Evolutionary conservation across 2,888 invertebrate species (phyloP).

Genomic region (Leptopilina syphax): DNA sequence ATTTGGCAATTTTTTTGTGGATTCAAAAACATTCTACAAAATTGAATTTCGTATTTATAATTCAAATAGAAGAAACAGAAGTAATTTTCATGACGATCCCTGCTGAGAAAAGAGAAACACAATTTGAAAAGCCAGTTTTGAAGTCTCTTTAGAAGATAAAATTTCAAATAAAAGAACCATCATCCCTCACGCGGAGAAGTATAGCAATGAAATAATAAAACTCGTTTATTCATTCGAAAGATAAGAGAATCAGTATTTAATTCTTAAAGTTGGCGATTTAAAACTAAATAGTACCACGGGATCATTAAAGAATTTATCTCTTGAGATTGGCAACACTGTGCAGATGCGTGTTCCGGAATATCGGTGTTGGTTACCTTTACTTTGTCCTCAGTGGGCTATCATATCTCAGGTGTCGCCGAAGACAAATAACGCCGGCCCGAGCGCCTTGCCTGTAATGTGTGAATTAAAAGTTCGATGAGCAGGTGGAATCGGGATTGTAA

Average conservation of each 20-base stretch:
- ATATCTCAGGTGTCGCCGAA: conserved; percentile 57
- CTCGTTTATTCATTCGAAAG: background rate
- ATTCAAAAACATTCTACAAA: too few relatives aligned
- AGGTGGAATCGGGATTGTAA: conserved; percentile 49
- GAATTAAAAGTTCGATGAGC: conserved; percentile 54
- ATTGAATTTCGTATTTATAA: too few relatives aligned
- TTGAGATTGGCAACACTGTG: conserved; percentile 27
- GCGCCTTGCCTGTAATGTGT: conserved; percentile 50
- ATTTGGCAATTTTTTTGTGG: too few relatives aligned
- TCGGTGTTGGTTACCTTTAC: conserved; percentile 16
- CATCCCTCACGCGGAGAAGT: background rate
- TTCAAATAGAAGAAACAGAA: too few relatives aligned
- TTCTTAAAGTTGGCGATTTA: background rate
- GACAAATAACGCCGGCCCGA: conserved; percentile 53
- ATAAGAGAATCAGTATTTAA: conserved; percentile 5
- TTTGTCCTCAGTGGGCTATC: conserved; percentile 49
- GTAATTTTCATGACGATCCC: too few relatives aligned
- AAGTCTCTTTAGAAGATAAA: too few relatives aligned
- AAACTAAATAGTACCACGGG: background rate
- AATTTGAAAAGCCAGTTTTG: too few relatives aligned
- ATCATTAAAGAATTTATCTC: conserved; percentile 36
- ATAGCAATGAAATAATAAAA: background rate
- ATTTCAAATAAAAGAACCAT: too few relatives aligned
- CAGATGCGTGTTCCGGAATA: background rate
- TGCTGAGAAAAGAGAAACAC: background rate